Base-by-base conservation (phyloP, 2,888 invertebrate genomes). In the Xanthorhoe spadicearia region DNA sequence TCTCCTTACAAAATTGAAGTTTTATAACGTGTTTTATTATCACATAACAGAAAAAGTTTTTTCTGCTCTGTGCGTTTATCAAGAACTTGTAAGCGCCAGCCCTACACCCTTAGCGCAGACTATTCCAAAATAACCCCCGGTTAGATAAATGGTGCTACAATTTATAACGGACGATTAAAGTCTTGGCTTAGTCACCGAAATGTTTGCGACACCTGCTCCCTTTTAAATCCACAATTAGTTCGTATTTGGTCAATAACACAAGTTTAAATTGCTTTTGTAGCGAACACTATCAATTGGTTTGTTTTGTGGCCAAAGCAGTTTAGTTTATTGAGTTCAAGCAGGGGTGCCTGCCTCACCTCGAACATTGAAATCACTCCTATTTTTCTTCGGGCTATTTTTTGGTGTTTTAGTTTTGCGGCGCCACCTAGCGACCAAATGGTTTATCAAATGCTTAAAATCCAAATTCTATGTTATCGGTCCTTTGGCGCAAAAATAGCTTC, bases 131-230 rank as follows among this genome's bases (percentile, higher is more conserved):
- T 61, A 64, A 64, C 66, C 60, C 64, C 67, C 43, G 58, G 48
- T 56, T 19, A 70, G 70, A 74, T 64, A 71, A 74, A 74, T 75
- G 61, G 63, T 56, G 53, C 38, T 35, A 66, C 70, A 68, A 75
- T 76, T 76, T 72, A 71, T 70, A 73, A 70, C 61, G 59, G 52
- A 62, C 72, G 68, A 69, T 73, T 74, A 66, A 69, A 72, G 69
- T 68, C 67, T 56, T 46, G 63, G 62, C 61, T 71, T 67, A 60
- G 51, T 66, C 38, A 65, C 38, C 53, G 62, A 69, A 70, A 68
- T 74, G 70, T 72, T 73, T 58, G 55, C 61, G 62, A 66, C 75
- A 75, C 73, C 75, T 75, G 75, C n/a, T 8, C 17, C 54, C 8
- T 52, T 46, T 19, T 49, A 59, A 64, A 64, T 49, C 64, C 53